Conservation (phyloP, 2,888 invertebrate species). For the Cephus pulcher region DNA sequence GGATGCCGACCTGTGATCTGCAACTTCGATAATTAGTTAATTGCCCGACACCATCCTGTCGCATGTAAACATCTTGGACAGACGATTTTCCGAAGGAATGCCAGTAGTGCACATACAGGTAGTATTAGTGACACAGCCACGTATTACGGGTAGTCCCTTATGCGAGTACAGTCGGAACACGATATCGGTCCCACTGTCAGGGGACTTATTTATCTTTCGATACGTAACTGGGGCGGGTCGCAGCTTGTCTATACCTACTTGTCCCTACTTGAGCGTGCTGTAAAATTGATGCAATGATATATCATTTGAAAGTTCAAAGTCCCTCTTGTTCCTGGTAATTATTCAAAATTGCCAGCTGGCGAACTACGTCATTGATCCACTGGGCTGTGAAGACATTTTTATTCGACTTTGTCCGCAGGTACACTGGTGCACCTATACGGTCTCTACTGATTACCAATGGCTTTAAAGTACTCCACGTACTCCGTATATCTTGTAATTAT, state of each 20-base stretch:
- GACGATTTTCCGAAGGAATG: background rate
- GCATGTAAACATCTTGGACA: background rate
- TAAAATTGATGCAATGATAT: background rate
- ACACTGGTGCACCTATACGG: too few species aligned
- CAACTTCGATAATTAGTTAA: conserved; percentile 29
- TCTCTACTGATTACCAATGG: too few species aligned
- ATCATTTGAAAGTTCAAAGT: background rate
- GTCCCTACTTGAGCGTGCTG: background rate
- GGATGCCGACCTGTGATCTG: conserved; percentile 27
- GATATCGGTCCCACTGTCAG: too few species aligned
- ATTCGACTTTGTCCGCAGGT: too few species aligned
- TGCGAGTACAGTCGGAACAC: background rate
- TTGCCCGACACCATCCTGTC: conserved; percentile 12
- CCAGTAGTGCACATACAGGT: background rate
- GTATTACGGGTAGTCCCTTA: background rate
- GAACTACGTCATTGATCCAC: too few species aligned
- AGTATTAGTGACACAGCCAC: background rate
- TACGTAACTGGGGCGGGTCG: too few species aligned
- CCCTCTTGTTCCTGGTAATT: background rate
- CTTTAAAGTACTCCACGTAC: too few species aligned
- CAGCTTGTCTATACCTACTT: too few species aligned
- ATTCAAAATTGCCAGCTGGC: background rate
- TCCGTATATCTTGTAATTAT: too few species aligned
- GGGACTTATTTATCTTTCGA: too few species aligned
- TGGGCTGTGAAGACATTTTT: too few species aligned